A percentile compares a stretch with the other conserved stretches of the same genome.
Conservation (phyloP, 2,888 invertebrate genomes). For the Andrena camellia region DNA sequence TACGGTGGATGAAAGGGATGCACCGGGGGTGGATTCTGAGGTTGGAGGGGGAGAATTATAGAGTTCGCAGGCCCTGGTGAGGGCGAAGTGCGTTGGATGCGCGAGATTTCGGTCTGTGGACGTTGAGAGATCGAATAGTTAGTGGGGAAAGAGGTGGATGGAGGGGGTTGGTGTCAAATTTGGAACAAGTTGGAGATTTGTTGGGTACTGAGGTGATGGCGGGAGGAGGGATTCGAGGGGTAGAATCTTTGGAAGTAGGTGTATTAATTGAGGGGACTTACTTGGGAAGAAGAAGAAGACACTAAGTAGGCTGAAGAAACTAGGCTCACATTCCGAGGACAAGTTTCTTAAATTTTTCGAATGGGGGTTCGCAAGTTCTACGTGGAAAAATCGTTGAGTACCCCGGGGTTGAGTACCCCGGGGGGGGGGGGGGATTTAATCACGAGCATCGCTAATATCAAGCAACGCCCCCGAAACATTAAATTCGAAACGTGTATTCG, state of each 20-base stretch:
- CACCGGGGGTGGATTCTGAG: neutral
- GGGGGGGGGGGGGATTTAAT: conserved; percentile 48
- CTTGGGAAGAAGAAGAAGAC: neutral
- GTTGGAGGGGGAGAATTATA: neutral
- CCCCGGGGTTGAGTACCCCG: neutral
- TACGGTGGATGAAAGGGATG: neutral
- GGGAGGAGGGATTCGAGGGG: too few species aligned
- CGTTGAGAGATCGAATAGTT: neutral
- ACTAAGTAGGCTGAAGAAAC: too few species aligned
- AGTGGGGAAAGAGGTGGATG: neutral
- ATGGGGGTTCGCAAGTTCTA: neutral
- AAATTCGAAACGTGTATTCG: conserved; percentile 60
- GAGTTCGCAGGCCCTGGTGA: neutral
- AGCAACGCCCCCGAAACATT: conserved; percentile 40
- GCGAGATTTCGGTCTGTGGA: neutral
- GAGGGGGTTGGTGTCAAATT: neutral
- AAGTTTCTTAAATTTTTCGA: neutral
- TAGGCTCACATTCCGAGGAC: too few species aligned
- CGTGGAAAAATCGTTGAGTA: neutral
- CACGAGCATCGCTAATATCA: conserved; percentile 38
- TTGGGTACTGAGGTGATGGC: too few species aligned
- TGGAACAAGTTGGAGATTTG: neutral
- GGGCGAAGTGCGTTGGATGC: neutral
- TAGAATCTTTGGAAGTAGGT: neutral
- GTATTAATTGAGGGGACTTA: neutral